phyloP scores from a whole-genome alignment of 2,888 invertebrate species.

The Hybos culiciformis region DNA sequence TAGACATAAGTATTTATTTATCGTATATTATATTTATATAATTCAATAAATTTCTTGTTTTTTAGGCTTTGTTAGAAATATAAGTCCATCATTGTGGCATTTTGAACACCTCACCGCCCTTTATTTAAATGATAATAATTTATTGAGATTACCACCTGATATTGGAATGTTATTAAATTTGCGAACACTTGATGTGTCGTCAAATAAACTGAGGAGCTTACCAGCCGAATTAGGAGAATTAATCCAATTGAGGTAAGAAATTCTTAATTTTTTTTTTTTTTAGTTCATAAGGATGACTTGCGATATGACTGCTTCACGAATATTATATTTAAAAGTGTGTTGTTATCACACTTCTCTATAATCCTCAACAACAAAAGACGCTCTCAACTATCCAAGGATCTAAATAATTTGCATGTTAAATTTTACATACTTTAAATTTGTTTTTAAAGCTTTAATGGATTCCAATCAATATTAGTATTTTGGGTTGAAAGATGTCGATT shows the following conservation, averaged over 20 bases:
- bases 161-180: conserved; percentile 74
- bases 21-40: not conserved
- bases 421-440: no score
- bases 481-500: no score
- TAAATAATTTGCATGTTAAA: no score
- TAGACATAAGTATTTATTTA: not conserved
- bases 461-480: no score
- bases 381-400: no score
- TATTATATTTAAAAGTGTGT: no score
- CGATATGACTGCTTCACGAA: no score
- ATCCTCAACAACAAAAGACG: not conserved
- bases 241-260: conserved; percentile 68
- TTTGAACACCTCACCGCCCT: conserved; percentile 84
- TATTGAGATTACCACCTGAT: conserved; percentile 82
- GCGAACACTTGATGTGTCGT: conserved; percentile 80
- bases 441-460: no score
- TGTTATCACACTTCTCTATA: no score
- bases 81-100: conserved; percentile 85
- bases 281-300: not conserved
- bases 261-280: conserved; percentile 2
- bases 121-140: conserved; percentile 90
- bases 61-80: conserved; percentile 83
- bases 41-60: conserved; percentile 12
- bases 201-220: conserved; percentile 85
- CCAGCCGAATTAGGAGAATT: conserved; percentile 96